A percentile compares a stretch with the other conserved stretches of the same genome.
phyloP scores from a whole-genome alignment of 2,797 vertebrate genomes.

The Amblyopsis hoosieri region DNA sequence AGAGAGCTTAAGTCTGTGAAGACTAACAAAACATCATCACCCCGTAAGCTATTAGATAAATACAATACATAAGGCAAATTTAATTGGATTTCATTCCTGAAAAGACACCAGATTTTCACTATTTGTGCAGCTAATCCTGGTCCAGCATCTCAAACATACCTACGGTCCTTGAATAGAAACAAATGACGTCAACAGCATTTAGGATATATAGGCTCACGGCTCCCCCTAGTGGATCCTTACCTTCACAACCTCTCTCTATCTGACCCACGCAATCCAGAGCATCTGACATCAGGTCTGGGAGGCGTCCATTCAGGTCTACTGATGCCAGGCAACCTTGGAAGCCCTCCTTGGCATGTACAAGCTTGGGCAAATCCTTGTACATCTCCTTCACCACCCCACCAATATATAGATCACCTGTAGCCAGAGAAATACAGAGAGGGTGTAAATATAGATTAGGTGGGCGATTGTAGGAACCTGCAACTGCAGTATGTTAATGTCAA shows the following conservation, averaged over 20 bases:
- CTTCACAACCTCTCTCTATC: constrained; percentile 97
- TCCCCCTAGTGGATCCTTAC: constrained; percentile 66
- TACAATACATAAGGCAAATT: no score
- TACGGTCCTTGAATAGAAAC: constrained; percentile 2
- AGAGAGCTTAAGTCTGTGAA: background rate
- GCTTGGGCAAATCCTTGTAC: constrained; percentile 92
- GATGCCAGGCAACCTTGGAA: constrained; percentile 97
- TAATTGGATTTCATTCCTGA: no score
- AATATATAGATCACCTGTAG: constrained; percentile 89
- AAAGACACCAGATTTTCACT: no score
- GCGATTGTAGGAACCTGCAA: no score
- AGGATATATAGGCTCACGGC: background rate
- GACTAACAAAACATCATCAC: background rate
- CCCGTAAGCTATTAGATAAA: no score
- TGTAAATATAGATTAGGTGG: no score
- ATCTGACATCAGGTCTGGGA: constrained; percentile 94
- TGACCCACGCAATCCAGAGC: constrained; percentile 94
- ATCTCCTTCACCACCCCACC: constrained; percentile 94
- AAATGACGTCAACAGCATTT: background rate
- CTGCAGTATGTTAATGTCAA: no score
- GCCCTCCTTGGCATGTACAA: constrained; percentile 94
- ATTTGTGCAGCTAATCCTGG: background rate
- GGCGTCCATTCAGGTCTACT: constrained; percentile 92
- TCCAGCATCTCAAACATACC: background rate
- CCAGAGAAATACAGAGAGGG: constrained; percentile 2